Percentiles rank a stretch among this genome's conserved stretches.
Evolutionary conservation across 2,113 vertebrate species (phyloP).

Genomic region (Aphyosemion australe): DNA sequence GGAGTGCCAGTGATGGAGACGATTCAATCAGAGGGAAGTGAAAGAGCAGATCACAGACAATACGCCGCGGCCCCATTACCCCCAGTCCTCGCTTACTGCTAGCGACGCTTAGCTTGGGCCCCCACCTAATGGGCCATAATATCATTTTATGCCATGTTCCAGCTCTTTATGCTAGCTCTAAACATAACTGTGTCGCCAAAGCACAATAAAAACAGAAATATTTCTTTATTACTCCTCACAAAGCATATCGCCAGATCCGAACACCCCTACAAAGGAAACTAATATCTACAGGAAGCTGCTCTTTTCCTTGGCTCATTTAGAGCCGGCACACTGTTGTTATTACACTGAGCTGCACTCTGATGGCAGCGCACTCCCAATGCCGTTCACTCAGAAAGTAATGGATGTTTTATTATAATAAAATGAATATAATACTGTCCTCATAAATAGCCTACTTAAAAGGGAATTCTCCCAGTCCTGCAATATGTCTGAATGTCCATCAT

Average conservation of each 20-base stretch:
- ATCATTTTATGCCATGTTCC: constrained; percentile 77
- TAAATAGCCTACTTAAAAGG: constrained; percentile 82
- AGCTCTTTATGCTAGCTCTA: constrained; percentile 76
- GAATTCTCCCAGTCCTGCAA: constrained; percentile 71
- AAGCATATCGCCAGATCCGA: constrained; percentile 72
- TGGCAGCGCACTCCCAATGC: constrained; percentile 50
- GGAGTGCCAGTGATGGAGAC: constrained; percentile 70
- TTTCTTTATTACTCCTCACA: constrained; percentile 78
- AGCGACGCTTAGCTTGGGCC: constrained; percentile 66
- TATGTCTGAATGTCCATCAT: constrained; percentile 73
- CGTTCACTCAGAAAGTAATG: constrained; percentile 71
- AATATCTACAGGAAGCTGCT: constrained; percentile 69
- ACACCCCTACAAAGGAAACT: constrained; percentile 68
- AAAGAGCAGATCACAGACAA: constrained; percentile 77
- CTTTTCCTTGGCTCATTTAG: constrained; percentile 61
- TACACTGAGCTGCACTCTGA: constrained; percentile 70
- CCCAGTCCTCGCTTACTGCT: constrained; percentile 69
- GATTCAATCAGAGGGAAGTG: constrained; percentile 76
- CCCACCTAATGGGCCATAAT: constrained; percentile 80
- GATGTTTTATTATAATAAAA: constrained; percentile 82
- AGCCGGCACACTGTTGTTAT: constrained; percentile 69
- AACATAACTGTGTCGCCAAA: constrained; percentile 75
- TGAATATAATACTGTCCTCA: constrained; percentile 77
- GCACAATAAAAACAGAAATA: constrained; percentile 81
- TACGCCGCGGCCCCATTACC: constrained; percentile 76